Conservation (phyloP, 2,797 vertebrate genomes). For the Gadopsis bispinosus region DNA sequence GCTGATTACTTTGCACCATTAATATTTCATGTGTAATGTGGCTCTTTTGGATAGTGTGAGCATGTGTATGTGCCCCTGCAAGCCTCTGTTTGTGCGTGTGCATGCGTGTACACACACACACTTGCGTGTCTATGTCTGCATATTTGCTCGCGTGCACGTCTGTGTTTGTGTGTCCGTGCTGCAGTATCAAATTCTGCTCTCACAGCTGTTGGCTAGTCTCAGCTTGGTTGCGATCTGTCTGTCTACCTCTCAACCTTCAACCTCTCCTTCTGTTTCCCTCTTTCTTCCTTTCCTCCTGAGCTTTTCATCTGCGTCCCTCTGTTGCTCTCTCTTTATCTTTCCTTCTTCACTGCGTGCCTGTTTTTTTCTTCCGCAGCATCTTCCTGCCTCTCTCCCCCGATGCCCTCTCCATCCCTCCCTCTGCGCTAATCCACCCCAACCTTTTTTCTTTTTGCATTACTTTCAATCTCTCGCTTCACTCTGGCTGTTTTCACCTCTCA, state of each 20-base stretch:
- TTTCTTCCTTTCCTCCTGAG: constrained; percentile 52
- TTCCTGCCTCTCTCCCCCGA: constrained; percentile 34
- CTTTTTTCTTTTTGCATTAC: constrained; percentile 27
- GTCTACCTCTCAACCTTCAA: constrained; percentile 82
- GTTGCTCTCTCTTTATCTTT: constrained; percentile 40
- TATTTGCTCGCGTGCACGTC: constrained; percentile 46
- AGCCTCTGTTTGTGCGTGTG: constrained; percentile 18
- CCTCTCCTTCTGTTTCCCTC: constrained; percentile 79
- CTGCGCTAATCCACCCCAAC: constrained; percentile 21
- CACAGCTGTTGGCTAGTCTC: constrained; percentile 81
- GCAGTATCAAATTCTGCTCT: constrained; percentile 85
- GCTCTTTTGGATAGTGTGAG: constrained; percentile 80
- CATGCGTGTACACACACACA: not conserved
- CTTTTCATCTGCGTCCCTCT: constrained; percentile 57
- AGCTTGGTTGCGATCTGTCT: constrained; percentile 80
- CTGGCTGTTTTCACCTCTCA: constrained; percentile 50
- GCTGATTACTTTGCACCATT: constrained; percentile 83
- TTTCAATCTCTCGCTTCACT: constrained; percentile 38
- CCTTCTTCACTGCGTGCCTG: constrained; percentile 26
- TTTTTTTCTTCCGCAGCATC: constrained; percentile 36
- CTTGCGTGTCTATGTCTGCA: constrained; percentile 34
- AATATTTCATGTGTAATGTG: constrained; percentile 86
- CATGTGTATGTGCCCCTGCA: constrained; percentile 65
- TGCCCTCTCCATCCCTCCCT: constrained; percentile 54
- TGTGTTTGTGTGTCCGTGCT: constrained; percentile 69